A percentile compares a stretch with the other conserved stretches of the same genome.
Evolutionary conservation across 2,113 vertebrate genomes (phyloP).

Genomic region (Uria aalge): DNA sequence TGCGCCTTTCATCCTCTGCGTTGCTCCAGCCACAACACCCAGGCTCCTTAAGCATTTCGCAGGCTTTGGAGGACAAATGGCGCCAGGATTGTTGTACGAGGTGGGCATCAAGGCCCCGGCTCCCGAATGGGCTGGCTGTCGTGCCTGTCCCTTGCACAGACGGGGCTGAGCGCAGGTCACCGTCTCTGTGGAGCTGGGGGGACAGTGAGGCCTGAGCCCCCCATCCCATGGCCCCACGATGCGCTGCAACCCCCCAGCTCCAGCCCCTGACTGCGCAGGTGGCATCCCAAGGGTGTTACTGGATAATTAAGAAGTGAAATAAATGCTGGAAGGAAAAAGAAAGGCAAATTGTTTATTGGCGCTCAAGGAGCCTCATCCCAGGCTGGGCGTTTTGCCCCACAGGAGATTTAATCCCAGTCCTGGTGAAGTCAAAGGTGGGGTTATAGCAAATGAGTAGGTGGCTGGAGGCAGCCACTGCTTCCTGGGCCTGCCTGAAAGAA

Average conservation of each 20-base stretch:
- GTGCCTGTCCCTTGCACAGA: neutral
- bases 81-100: neutral
- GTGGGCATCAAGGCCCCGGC: neutral
- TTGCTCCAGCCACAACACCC: neutral
- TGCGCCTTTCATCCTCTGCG: neutral
- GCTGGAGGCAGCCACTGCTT: neutral
- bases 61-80: neutral
- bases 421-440: neutral
- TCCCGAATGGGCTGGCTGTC: fast-evolving
- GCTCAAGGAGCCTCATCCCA: neutral
- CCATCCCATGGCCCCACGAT: fast-evolving
- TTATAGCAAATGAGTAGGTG: neutral
- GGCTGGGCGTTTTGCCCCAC: neutral
- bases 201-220: fast-evolving
- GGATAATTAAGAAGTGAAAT: no score
- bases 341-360: neutral
- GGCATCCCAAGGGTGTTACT: fast-evolving
- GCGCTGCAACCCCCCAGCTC: neutral
- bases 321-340: neutral
- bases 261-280: fast-evolving
- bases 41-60: fast-evolving
- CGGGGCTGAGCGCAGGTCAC: neutral
- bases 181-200: fast-evolving
- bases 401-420: neutral
- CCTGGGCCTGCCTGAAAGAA: neutral